Evolutionary conservation across 2,888 invertebrate genomes (phyloP).

Genomic region (Cheilosia urbana): DNA sequence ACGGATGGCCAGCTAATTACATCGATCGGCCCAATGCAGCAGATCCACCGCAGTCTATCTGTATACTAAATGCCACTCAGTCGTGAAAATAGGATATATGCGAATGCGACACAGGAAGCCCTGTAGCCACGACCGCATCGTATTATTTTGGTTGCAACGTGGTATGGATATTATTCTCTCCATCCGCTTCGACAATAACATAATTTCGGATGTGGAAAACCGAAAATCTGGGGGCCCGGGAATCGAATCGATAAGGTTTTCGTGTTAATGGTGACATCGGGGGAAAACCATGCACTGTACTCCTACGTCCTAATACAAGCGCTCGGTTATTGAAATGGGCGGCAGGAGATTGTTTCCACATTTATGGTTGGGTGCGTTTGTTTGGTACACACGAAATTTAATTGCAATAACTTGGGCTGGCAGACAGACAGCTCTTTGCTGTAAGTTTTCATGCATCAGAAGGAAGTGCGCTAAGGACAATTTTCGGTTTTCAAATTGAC

Average conservation of each 20-base stretch:
- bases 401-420: conserved; percentile 51
- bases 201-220: conserved; percentile 49
- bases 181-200: conserved; percentile 55
- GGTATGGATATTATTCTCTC: conserved; percentile 20
- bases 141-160: conserved; percentile 52
- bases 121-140: conserved; percentile 34
- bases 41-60: conserved; percentile 29
- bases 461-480: conserved; percentile 16
- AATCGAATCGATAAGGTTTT: conserved; percentile 62
- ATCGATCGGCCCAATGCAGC: conserved; percentile 48
- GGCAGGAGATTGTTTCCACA: conserved; percentile 32
- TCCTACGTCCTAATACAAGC: neutral
- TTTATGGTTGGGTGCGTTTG: conserved; percentile 31
- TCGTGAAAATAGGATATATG: conserved; percentile 63
- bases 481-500: conserved; percentile 55
- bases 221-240: neutral
- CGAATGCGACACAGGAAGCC: conserved; percentile 33
- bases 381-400: conserved; percentile 34
- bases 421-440: neutral
- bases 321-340: neutral
- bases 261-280: conserved; percentile 55
- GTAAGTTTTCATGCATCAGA: conserved; percentile 21
- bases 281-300: conserved; percentile 1
- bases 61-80: conserved; percentile 48
- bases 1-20: conserved; percentile 47